Evolutionary conservation across 92 coral and sea anemone species (phyloP), one percentile per base, ranked within the genome.

Genomic region (Micromussa lordhowensis): DNA sequence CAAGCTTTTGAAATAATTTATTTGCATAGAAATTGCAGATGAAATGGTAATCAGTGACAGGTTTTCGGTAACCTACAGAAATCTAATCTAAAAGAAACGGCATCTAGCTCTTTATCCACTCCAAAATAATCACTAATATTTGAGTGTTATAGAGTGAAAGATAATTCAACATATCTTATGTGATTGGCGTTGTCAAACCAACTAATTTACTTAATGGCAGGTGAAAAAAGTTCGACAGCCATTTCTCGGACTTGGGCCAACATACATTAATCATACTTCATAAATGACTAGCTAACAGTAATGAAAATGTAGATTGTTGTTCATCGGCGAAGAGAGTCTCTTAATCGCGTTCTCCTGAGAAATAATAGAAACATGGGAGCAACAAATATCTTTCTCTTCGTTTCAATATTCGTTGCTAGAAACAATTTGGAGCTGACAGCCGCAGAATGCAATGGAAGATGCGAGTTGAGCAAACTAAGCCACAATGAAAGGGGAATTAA

Each of bases 401-500:
- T 36, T 0, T 73, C 26, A 35, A 38, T 31, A 5, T 34, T 71
- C 49, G 35, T 18, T 12, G 0, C 13, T 34, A 32, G 5, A 71
- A 71, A 71, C 48, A 71, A 34, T 71, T 71, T 71, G 26, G 5
- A 15, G 48, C 77, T 21, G 12, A 34, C 35, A 21, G 22, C 48
- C 9, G 79, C 63, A 48, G 36, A 68, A 30, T 82, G 86, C 63
- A 63, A 70, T 5, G 68, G 53, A 21, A 51, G 10, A 49, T 83
- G 64, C 24, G 87, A 83, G 44, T 79, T 51, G 54, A 83, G 87
- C 54, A 31, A 26, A 4, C 69, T 76, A 9, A 83, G 34, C 3
- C 40, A 70, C 48, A 22, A 29, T 14, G 76, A 71, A 21, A 14
- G n/a, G n/a, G 86, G 86, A 30, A 9, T 69, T 12, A 49, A 21